Evolutionary conservation across 2,113 vertebrate species (phyloP), one percentile per base, ranked within the genome.

Genomic region (Hypanus sabinus): DNA sequence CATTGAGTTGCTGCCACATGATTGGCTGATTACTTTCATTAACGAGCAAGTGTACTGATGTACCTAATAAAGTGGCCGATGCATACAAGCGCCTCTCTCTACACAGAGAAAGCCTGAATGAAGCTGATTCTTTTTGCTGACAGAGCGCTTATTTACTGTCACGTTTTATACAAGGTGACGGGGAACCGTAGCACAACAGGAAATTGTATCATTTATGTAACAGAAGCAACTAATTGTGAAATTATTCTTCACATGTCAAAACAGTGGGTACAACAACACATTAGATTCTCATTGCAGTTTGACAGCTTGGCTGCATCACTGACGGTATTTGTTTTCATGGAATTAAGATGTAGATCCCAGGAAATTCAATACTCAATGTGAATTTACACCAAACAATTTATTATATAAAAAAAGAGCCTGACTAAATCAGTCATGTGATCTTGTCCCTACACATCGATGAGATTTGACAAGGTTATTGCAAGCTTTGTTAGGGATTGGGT

Each of bases 171-270:
- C 65, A 71, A 71, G 90, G 65, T 71, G 90, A 92, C 71, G 30
- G 65, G 90, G 68, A 92, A 92, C 33, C 33, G 27, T 38, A 71
- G 22, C 65, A 71, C 65, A 71, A 71, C 90, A 68, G 90, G 90
- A 92, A 92, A 92, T 68, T 92, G 65, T 70, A 91, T 91, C 62
- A 92, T 92, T 71, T 71, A 92, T 92, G 46, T 92, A 38, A 71
- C 90, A 71, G 90, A 38, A 92, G 90, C 33, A 71, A 92, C 90
- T 92, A 71, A 92, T 92, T 92, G 90, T 11, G 33, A 92, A 92
- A 71, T 71, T 92, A 71, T 71, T 92, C 90, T 92, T 46, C n/a
- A n/a, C 3, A 24, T 92, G 90, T 92, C 36, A 71, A 92, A 68
- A 70, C 62, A 91, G 90, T 71, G 65, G 90, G 68, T 71, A 7